Evolutionary conservation across 2,888 invertebrate species (phyloP), one percentile per base, ranked within the genome.

Genomic region (Chaitophorus viminalis): DNA sequence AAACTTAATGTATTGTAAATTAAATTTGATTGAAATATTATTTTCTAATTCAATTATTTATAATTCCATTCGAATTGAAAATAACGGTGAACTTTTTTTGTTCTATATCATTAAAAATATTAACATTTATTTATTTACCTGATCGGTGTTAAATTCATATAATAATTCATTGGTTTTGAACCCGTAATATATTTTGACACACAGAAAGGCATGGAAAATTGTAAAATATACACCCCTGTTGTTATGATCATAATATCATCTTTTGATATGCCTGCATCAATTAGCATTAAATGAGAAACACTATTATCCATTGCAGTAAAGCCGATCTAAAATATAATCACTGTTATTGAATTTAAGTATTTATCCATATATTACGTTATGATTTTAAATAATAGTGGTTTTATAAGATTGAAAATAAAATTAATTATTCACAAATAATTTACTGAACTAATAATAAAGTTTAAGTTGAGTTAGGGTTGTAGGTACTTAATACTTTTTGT

Each of bases 241-340:
- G 97, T 97, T 90, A 99, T 93, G 87, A 99, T 92, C 0, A 99
- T 99, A 88, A 99, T 92, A 90, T 96, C 95, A 91, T 99, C 99
- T 91, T 98, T 97, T 0, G 98, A 97, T 78, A 99, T 96, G 18
- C 99, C 99, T 36, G 96, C 96, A 92, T 99, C 99, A 0, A 99
- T 96, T 81, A 99, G 92, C 92, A 99, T 99, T 89, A 99, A 93
- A 3, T 97, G 96, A 31, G 99, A 97, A 0, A 99, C 96, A 46
- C 97, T 96, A 92, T 99, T 96, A 92, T 99, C 99, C 89, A 97
- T 96, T 0, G 99, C 98, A 65, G 98, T 95, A 92, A 99, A 99
- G 3, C 98, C 97, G 90, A 98, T 94, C 97, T 98, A 21, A 76
- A 88, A 54, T 91, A 93, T 92, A 90, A 31, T n/a, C n/a, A n/a